phyloP scores from a whole-genome alignment of 2,888 invertebrate genomes.

The Entomobrya proxima region DNA sequence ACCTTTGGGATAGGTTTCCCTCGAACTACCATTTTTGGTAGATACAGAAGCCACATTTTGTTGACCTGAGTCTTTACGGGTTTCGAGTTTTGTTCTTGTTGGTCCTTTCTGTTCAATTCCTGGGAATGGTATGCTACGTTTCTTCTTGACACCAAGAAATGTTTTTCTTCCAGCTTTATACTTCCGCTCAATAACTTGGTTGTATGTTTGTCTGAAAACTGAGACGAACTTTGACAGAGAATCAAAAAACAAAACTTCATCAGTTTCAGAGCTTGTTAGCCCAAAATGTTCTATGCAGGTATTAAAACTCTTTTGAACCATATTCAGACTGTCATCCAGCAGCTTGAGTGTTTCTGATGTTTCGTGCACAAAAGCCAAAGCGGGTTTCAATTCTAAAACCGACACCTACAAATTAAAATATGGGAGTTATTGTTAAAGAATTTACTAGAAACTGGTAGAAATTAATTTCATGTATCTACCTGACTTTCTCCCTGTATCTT shows the following conservation, averaged over 20 bases:
- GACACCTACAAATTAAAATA: not conserved
- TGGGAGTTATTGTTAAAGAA: no score
- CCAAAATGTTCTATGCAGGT: slow-evolving; percentile 35
- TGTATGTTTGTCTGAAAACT: slow-evolving; percentile 33
- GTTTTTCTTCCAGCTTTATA: slow-evolving; percentile 7
- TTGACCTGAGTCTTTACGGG: no score
- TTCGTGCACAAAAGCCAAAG: not conserved
- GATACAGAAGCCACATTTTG: no score
- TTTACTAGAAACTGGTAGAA: no score
- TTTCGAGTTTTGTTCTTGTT: no score
- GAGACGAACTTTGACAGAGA: slow-evolving; percentile 37
- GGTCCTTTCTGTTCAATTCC: no score
- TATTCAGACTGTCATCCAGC: not conserved
- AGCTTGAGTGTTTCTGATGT: not conserved
- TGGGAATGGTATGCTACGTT: no score
- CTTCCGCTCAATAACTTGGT: slow-evolving; percentile 17
- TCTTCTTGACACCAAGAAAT: no score
- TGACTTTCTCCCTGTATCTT: not conserved
- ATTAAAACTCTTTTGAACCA: not conserved
- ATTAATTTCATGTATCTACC: not conserved
- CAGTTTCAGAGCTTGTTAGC: not conserved
- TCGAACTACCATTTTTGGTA: no score
- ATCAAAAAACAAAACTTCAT: slow-evolving; percentile 28
- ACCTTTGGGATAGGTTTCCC: no score
- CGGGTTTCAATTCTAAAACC: not conserved